Evolutionary conservation across 2,888 invertebrate species (phyloP).

Genomic region (Caenorhabditis japonica): DNA sequence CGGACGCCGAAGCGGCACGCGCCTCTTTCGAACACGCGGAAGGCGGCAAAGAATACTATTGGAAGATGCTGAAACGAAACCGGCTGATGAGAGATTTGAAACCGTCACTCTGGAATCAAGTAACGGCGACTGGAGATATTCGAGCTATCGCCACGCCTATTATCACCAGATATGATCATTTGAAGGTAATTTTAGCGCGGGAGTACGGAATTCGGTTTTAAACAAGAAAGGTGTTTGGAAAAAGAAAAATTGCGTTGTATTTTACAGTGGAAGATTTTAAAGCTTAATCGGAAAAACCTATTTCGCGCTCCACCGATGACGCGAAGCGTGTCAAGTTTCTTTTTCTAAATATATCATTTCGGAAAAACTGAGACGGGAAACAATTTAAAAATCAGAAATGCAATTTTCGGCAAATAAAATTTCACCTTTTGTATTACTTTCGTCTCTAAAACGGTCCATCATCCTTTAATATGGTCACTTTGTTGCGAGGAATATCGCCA

Average conservation of each 20-base stretch:
- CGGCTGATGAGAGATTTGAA: conserved; percentile 61
- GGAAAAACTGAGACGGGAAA: background rate
- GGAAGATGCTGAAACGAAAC: conserved; percentile 72
- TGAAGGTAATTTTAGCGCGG: conserved; percentile 57
- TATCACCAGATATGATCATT: conserved; percentile 68
- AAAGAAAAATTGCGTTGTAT: too few species aligned
- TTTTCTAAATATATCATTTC: too few species aligned
- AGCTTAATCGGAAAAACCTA: background rate
- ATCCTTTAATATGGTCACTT: too few species aligned
- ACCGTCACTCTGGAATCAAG: conserved; percentile 56
- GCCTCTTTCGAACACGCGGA: conserved; percentile 69
- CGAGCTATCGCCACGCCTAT: conserved; percentile 68
- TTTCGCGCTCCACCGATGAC: too few species aligned
- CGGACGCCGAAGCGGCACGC: conserved; percentile 68
- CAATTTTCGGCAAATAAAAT: background rate
- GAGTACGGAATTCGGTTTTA: too few species aligned
- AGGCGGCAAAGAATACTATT: conserved; percentile 75
- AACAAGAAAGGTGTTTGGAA: background rate
- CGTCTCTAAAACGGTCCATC: too few species aligned
- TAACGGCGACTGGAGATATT: conserved; percentile 71
- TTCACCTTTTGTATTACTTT: too few species aligned
- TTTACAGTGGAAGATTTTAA: background rate
- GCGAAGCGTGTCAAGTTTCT: too few species aligned
- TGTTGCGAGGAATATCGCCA: too few species aligned
- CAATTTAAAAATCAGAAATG: background rate